Conservation (phyloP, 1,140 invertebrate genomes). For the Drosophila auraria region DNA sequence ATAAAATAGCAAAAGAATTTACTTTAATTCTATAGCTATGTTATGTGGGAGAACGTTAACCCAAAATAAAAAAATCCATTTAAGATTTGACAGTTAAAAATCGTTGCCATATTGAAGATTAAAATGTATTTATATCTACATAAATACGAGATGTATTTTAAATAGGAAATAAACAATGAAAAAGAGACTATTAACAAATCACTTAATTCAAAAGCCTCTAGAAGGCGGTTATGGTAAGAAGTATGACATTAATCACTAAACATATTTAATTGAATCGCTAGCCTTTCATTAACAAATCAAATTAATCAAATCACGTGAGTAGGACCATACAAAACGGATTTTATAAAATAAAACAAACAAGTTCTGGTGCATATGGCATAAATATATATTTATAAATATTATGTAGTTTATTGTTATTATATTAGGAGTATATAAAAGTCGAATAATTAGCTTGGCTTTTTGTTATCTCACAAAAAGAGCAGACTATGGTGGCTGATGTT, state of each 20-base stretch:
- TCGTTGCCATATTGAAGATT: no score
- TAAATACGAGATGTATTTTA: neutral
- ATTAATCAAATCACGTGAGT: neutral
- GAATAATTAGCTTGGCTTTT: neutral
- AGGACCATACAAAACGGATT: neutral
- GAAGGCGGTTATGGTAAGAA: neutral
- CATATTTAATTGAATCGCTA: neutral
- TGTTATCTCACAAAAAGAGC: conserved; percentile 3
- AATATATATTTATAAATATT: neutral
- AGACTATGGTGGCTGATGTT: neutral
- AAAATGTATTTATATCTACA: no score
- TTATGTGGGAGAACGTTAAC: no score
- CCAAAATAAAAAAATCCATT: no score
- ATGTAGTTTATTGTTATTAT: neutral
- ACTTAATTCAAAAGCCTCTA: neutral
- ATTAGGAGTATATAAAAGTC: neutral
- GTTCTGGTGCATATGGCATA: neutral
- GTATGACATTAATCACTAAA: conserved; percentile 9
- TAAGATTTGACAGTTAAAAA: no score
- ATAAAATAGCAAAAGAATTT: no score
- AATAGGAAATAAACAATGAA: neutral
- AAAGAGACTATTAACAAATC: neutral
- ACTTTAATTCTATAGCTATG: no score
- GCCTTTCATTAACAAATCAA: conserved; percentile 5
- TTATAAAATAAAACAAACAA: conserved; percentile 3